These are phyloP conservation scores for Erebia epiphron DNA, from an alignment of 2,888 invertebrate species.

Conservation along the genomic window DNA sequence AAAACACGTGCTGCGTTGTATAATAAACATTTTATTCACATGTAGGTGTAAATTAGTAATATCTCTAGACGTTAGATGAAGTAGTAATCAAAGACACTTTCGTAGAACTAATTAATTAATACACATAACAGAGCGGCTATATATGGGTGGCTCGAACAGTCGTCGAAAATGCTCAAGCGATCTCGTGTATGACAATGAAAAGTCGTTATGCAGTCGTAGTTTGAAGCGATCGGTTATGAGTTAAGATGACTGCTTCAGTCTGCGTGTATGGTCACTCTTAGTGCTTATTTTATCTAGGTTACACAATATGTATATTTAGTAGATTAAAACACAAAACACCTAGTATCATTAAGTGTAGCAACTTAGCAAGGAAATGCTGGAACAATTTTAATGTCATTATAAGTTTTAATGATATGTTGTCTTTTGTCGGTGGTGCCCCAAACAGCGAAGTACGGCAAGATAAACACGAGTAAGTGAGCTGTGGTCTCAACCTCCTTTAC, in stretches of 20 bases:
- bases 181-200: too few species aligned
- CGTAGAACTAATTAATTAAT: slow-evolving; percentile 17
- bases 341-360: slow-evolving; percentile 20
- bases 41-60: slow-evolving; percentile 31
- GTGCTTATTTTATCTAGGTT: slow-evolving; percentile 11
- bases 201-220: too few species aligned
- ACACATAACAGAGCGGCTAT: slow-evolving; percentile 13
- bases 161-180: too few species aligned
- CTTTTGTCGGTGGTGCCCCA: slow-evolving; percentile 83
- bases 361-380: slow-evolving; percentile 38
- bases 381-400: slow-evolving; percentile 35
- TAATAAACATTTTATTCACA: slow-evolving; percentile 33
- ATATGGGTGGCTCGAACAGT: too few species aligned
- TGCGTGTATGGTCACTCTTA: background rate
- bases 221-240: too few species aligned
- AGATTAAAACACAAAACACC: slow-evolving; percentile 25
- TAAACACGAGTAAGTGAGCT: slow-evolving; percentile 81
- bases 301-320: slow-evolving; percentile 27
- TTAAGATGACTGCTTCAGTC: too few species aligned
- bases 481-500: slow-evolving; percentile 79
- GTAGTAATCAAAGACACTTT: slow-evolving; percentile 24
- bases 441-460: slow-evolving; percentile 80
- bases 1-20: slow-evolving; percentile 25
- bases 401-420: slow-evolving; percentile 72
- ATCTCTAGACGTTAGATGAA: slow-evolving; percentile 16